Evolutionary conservation across 2,113 vertebrate genomes (phyloP), one percentile per base, ranked within the genome.

Genomic region (Bos javanicus): DNA sequence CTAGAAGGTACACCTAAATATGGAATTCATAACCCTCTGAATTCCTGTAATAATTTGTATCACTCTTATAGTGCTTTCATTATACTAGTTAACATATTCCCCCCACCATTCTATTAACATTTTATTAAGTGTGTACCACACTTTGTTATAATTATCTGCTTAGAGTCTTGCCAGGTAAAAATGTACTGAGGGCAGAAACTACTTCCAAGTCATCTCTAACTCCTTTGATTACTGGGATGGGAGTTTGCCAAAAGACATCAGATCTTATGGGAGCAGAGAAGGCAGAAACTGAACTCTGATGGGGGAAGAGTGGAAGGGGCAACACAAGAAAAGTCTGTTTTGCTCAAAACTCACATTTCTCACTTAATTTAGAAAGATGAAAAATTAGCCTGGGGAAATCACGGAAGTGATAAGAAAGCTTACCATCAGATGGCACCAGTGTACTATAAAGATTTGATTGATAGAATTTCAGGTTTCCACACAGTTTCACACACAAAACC

Each of bases 341-440:
- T 62, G 43, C 67, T 86, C 59, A 76, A 46, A 87, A 59, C 3
- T 43, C 87, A 26, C 6, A 23, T 6, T 28, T 83, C 33, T 48
- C 30, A 23, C n/a, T 83, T 93, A 46, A 54, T 62, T 76, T 64
- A 39, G 46, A 91, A 94, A 85, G 54, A 30, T 11, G 12, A 30
- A 83, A 94, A 28, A 25, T 48, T 10, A 74, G 50, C 52, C 15
- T 6, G 25, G 2, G 56, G 19, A 88, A 74, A 39, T 60, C 76
- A 76, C 94, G 71, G 48, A 89, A 3, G 8, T 8, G 28, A 57
- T 71, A n/a, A 48, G 57, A 23, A 83, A 60, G 83, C 98, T 98
- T 98, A 99, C 99, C 99, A 3, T 99, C 98, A 98, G 99, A 97
- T 97, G 98, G 98, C 97, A 91, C 86, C 95, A 94, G 84, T 0